These are phyloP conservation scores for Colossoma macropomum DNA, from an alignment of 2,113 vertebrate genomes.

Conservation along the genomic window DNA sequence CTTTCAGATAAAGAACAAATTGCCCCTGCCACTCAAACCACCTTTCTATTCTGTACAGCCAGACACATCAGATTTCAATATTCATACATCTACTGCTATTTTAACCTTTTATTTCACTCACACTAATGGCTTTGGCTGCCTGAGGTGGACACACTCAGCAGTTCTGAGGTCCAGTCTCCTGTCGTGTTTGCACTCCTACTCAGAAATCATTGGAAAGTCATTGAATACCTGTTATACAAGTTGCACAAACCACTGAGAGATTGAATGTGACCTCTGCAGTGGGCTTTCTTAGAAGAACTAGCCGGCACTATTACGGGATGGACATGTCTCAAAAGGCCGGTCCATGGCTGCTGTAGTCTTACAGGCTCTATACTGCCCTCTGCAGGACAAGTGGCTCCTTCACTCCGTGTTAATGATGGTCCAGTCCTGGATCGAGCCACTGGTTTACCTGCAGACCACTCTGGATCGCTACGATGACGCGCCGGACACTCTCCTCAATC, in stretches of 20 bases:
- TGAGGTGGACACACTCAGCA: not conserved
- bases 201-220: slow-evolving; percentile 25
- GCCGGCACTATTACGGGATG: not conserved
- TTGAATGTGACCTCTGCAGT: slow-evolving; percentile 1
- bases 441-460: slow-evolving; percentile 74
- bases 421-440: slow-evolving; percentile 76
- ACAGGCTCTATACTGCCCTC: slow-evolving; percentile 12
- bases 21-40: slow-evolving; percentile 25
- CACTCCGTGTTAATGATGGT: slow-evolving; percentile 76
- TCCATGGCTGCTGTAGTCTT: not conserved
- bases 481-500: slow-evolving; percentile 73
- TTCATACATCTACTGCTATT: slow-evolving; percentile 9
- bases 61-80: slow-evolving; percentile 30
- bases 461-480: slow-evolving; percentile 68
- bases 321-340: not conserved
- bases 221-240: slow-evolving; percentile 23
- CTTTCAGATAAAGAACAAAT: slow-evolving; percentile 53
- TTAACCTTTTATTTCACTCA: slow-evolving; percentile 41
- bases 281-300: not conserved
- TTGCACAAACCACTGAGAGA: slow-evolving; percentile 6
- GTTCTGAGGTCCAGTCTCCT: not conserved
- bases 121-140: slow-evolving; percentile 23
- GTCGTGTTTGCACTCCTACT: not conserved
- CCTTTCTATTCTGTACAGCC: slow-evolving; percentile 16
- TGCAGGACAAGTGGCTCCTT: slow-evolving; percentile 76